Evolutionary conservation across 2,888 invertebrate species (phyloP).

Genomic region (Tachystola acroxantha): DNA sequence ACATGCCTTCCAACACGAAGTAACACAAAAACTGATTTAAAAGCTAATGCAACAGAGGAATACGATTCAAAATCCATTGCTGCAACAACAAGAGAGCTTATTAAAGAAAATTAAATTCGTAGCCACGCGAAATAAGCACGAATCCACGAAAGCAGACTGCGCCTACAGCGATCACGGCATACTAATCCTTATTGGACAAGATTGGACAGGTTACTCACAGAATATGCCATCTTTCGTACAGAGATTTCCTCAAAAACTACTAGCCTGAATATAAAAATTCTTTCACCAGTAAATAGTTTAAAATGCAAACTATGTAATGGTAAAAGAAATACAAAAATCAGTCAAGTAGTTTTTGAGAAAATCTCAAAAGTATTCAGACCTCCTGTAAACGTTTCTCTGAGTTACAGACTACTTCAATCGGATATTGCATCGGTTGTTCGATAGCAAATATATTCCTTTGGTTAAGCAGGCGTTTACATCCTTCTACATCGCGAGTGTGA

Average conservation of each 20-base stretch:
- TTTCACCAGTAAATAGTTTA: no score
- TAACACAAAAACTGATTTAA: constrained; percentile 21
- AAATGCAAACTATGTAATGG: no score
- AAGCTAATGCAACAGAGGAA: constrained; percentile 17
- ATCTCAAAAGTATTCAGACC: no score
- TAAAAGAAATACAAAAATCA: no score
- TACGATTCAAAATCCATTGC: constrained; percentile 30
- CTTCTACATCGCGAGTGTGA: constrained; percentile 30
- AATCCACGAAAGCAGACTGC: constrained; percentile 48
- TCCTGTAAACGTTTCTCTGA: no score
- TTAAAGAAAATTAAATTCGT: constrained; percentile 77
- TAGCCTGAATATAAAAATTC: no score
- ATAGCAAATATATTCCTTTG: constrained; percentile 23
- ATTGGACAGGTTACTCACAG: no score
- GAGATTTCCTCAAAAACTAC: no score
- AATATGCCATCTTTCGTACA: no score
- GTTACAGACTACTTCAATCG: constrained; percentile 34
- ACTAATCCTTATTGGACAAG: constrained; percentile 41
- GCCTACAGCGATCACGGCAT: constrained; percentile 28
- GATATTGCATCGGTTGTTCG: constrained; percentile 23
- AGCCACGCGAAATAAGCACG: constrained; percentile 67
- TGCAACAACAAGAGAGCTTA: constrained; percentile 35
- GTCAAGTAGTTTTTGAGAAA: no score
- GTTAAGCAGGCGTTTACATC: constrained; percentile 10
- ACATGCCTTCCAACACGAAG: constrained; percentile 63